phyloP scores from a whole-genome alignment of 2,113 vertebrate species.

The Ovis canadensis region DNA sequence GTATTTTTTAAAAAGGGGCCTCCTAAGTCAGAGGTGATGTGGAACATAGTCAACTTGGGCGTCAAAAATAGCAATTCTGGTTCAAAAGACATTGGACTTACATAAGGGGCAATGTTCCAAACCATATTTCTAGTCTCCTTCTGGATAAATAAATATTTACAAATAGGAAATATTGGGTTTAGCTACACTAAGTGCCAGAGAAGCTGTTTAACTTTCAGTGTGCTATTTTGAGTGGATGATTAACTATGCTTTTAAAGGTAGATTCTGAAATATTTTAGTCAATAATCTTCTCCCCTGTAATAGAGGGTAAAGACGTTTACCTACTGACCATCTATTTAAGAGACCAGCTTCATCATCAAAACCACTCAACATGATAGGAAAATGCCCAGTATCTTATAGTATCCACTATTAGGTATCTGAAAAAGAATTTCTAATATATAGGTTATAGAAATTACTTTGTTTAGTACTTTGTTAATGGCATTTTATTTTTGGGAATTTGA shows the following conservation, averaged over 20 bases:
- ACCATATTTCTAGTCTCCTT: background rate
- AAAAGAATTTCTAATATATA: background rate
- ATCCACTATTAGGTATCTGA: background rate
- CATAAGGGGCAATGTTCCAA: background rate
- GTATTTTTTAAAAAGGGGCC: background rate
- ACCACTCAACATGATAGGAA: background rate
- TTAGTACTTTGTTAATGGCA: slow-evolving; percentile 35
- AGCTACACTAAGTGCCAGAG: background rate
- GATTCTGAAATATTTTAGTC: slow-evolving; percentile 39
- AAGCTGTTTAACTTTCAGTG: slow-evolving; percentile 31
- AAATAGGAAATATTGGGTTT: slow-evolving; percentile 9
- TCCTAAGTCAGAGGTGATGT: background rate
- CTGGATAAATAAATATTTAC: slow-evolving; percentile 12
- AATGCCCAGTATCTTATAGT: background rate
- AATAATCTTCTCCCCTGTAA: slow-evolving; percentile 22
- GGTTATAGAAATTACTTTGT: background rate
- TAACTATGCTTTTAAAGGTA: slow-evolving; percentile 36
- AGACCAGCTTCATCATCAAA: background rate
- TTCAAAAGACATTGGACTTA: background rate
- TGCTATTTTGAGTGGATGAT: background rate
- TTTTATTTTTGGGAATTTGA: slow-evolving; percentile 32
- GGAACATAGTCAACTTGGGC: background rate
- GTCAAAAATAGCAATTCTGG: background rate
- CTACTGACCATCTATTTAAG: background rate
- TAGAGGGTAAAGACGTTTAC: background rate